A percentile compares a stretch with the other conserved stretches of the same genome.
Conservation (phyloP, 2,888 invertebrate species). For the Phragmatobia fuliginosa region DNA sequence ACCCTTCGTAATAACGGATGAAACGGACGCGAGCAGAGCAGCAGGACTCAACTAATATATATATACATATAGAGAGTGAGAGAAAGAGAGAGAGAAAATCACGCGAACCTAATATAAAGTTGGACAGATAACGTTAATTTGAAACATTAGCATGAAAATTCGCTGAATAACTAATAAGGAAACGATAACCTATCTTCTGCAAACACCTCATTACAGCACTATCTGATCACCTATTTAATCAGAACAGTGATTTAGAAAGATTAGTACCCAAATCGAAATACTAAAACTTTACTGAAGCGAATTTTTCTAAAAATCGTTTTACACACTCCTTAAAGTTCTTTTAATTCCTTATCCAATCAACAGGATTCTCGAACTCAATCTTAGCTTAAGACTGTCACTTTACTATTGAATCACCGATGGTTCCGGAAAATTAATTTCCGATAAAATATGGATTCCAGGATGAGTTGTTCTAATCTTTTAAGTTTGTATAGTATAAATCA, state of each 20-base stretch:
- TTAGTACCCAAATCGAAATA: not conserved
- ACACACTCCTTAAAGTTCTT: too few species aligned
- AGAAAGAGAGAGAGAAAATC: too few species aligned
- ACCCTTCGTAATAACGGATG: too few species aligned
- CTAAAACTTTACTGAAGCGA: not conserved
- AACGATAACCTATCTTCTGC: not conserved
- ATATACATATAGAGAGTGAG: too few species aligned
- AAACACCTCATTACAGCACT: not conserved
- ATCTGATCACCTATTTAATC: not conserved
- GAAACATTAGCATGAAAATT: not conserved
- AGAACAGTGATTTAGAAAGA: not conserved
- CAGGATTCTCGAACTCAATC: conserved; percentile 7
- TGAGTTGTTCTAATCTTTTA: conserved; percentile 6
- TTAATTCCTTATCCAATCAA: not conserved
- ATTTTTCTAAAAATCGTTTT: not conserved
- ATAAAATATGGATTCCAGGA: conserved; percentile 12
- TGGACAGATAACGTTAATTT: not conserved
- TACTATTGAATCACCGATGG: conserved; percentile 19
- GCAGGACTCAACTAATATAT: too few species aligned
- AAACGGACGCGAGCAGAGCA: too few species aligned
- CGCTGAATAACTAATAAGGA: not conserved
- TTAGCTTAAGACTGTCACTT: conserved; percentile 12
- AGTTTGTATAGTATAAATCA: not conserved
- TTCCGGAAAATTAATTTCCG: conserved; percentile 22
- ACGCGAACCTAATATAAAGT: not conserved